Percentiles rank a stretch among this genome's conserved stretches.
These are phyloP conservation scores for Patagioenas fasciata DNA, from an alignment of 2,113 vertebrate species.

Conservation along the genomic window DNA sequence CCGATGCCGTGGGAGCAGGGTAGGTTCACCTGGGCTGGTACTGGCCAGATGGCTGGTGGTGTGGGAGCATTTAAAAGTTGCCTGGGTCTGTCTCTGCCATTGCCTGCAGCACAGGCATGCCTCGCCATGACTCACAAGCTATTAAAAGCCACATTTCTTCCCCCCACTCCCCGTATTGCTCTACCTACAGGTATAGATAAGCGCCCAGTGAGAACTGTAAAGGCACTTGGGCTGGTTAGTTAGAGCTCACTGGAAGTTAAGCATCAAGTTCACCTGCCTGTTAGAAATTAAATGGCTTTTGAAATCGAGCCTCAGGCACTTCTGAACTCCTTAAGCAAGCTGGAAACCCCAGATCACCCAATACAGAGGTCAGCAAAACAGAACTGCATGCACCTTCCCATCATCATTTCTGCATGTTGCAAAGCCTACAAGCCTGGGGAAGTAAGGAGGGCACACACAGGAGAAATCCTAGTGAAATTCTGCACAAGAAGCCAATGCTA, in stretches of 20 bases:
- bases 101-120: not conserved
- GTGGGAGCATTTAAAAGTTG: not conserved
- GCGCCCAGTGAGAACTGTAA: rapidly evolving
- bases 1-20: not conserved
- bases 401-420: rapidly evolving
- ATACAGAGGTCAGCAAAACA: not conserved
- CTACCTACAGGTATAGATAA: not conserved
- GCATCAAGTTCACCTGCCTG: not conserved
- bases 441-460: rapidly evolving
- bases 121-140: not conserved
- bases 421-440: rapidly evolving
- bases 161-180: not conserved
- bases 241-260: not conserved
- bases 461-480: not conserved
- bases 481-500: not conserved
- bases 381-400: not conserved
- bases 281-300: not conserved
- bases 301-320: not conserved
- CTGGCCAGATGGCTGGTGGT: rapidly evolving
- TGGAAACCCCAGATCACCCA: not conserved
- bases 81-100: not conserved
- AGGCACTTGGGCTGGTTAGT: not conserved
- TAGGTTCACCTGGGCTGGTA: not conserved
- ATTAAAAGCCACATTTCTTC: not conserved
- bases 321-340: not conserved